Evolutionary conservation across 92 coral and sea anemone genomes (phyloP).

Genomic region (Heliopora coerulea): DNA sequence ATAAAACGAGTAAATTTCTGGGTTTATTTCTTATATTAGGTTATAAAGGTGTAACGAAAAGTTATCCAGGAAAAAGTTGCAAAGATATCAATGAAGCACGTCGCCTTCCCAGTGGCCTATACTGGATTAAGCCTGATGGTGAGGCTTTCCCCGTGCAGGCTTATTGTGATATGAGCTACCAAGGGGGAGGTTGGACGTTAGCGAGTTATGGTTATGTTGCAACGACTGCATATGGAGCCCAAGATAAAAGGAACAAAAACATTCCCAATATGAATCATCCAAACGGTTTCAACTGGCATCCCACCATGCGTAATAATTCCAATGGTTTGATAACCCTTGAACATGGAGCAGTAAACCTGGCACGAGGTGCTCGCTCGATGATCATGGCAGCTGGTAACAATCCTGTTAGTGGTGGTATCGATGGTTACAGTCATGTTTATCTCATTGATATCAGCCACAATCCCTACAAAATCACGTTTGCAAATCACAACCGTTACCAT

Average conservation of each 20-base stretch:
- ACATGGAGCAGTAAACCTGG: conserved; percentile 81
- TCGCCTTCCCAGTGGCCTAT: conserved; percentile 30
- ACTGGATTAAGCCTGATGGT: conserved; percentile 48
- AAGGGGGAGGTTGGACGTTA: conserved; percentile 55
- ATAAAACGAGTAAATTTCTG: no score
- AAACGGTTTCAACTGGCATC: conserved; percentile 87
- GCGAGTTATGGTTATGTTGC: conserved; percentile 54
- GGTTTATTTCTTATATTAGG: background rate
- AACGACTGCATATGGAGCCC: conserved; percentile 1
- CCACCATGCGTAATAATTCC: conserved; percentile 56
- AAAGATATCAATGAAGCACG: conserved; percentile 24
- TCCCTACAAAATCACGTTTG: conserved; percentile 70
- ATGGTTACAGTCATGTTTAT: conserved; percentile 67
- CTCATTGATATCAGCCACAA: conserved; percentile 66
- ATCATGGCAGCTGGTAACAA: conserved; percentile 96
- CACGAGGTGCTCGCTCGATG: conserved; percentile 73
- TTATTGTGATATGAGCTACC: conserved; percentile 53
- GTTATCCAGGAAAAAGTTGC: conserved; percentile 43
- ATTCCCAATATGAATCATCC: conserved; percentile 98
- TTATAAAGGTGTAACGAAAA: conserved; percentile 12
- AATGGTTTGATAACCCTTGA: conserved; percentile 70
- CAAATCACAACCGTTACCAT: conserved; percentile 77
- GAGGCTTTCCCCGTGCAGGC: conserved; percentile 37
- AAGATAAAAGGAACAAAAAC: conserved; percentile 46
- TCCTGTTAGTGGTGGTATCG: conserved; percentile 77